Evolutionary conservation across 2,797 vertebrate genomes (phyloP).

Genomic region (Saguinus oedipus): DNA sequence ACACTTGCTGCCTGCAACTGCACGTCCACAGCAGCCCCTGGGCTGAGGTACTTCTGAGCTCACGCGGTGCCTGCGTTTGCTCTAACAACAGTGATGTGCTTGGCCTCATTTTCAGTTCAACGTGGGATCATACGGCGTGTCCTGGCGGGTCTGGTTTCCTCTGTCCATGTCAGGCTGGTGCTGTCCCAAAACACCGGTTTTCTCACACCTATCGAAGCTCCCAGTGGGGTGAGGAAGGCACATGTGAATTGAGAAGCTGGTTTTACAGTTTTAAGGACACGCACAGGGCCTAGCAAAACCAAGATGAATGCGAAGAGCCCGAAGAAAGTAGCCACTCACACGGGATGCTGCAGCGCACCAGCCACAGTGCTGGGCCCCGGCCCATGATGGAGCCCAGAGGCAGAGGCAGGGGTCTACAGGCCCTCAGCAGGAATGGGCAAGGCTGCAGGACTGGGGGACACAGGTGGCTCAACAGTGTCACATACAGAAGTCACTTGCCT

Average conservation of each 20-base stretch:
- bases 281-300: background rate
- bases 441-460: background rate
- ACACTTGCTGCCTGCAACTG: too few species aligned
- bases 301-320: background rate
- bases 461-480: background rate
- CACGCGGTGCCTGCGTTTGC: background rate
- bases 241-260: background rate
- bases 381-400: background rate
- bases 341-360: fast-evolving
- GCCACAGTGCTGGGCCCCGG: fast-evolving
- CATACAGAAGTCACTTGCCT: background rate
- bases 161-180: background rate
- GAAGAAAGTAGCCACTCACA: background rate
- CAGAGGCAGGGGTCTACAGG: background rate
- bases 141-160: background rate
- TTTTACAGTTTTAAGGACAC: background rate
- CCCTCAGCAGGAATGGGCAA: background rate
- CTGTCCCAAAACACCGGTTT: background rate
- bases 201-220: background rate
- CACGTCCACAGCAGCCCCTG: background rate
- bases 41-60: too few species aligned
- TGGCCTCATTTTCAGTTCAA: background rate
- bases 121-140: background rate
- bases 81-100: background rate
- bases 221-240: background rate